Conservation (phyloP, 1,140 invertebrate genomes). For the Brachionus paranguensis region DNA sequence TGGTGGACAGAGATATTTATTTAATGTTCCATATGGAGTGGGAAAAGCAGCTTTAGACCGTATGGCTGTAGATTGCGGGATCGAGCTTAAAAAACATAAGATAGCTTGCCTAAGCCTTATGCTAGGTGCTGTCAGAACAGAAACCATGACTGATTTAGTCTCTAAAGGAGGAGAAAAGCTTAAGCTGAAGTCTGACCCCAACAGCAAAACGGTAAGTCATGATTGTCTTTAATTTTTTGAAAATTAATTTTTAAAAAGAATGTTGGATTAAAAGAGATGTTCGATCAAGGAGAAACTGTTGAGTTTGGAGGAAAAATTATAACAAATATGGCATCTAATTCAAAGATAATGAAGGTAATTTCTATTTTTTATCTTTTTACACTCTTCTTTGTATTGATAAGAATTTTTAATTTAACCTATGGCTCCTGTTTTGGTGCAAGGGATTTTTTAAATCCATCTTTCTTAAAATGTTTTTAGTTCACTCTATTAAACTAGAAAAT, state of each 20-base stretch:
- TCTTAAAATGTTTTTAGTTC: not conserved
- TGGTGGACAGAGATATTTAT: conserved; percentile 55
- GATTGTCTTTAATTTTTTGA: not conserved
- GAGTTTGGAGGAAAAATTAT: conserved; percentile 27
- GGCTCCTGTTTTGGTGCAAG: too few species aligned
- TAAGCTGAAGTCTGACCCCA: conserved; percentile 16
- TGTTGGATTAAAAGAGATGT: not conserved
- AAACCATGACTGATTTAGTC: conserved; percentile 13
- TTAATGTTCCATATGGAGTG: conserved; percentile 43
- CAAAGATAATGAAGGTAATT: not conserved
- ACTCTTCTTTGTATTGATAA: not conserved
- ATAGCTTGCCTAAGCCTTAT: conserved; percentile 46
- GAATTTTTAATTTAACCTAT: too few species aligned
- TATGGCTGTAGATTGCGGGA: conserved; percentile 55
- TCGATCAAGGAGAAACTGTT: not conserved
- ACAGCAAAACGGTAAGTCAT: not conserved
- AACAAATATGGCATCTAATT: not conserved
- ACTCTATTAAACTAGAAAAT: too few species aligned
- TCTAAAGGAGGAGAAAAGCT: not conserved
- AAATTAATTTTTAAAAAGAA: not conserved
- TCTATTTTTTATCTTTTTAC: not conserved
- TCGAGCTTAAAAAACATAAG: conserved; percentile 52
- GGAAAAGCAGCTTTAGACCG: conserved; percentile 46
- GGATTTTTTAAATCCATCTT: too few species aligned
- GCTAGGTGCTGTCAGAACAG: conserved; percentile 40